A percentile compares a stretch with the other conserved stretches of the same genome.
Evolutionary conservation across 2,888 invertebrate species (phyloP).

Genomic region (Philhelius pedissequus): DNA sequence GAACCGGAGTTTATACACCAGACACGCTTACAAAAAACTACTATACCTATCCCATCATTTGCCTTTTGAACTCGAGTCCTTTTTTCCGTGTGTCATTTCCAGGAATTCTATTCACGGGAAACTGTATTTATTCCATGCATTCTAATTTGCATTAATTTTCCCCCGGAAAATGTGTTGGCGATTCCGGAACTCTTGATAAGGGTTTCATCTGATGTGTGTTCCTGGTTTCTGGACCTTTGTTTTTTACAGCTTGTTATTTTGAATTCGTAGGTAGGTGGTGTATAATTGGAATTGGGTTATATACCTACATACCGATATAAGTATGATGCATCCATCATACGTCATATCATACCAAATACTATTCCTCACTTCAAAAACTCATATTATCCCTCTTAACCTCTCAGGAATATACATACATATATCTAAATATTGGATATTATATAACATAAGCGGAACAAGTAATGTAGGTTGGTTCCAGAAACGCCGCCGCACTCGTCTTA

Average conservation of each 20-base stretch:
- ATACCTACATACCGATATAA: neutral
- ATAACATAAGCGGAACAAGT: conserved; percentile 6
- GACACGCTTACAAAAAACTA: neutral
- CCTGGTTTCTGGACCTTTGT: neutral
- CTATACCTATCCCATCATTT: neutral
- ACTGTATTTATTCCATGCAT: conserved; percentile 39
- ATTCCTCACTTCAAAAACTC: conserved; percentile 55
- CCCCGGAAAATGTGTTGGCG: conserved; percentile 17
- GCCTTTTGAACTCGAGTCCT: conserved; percentile 20
- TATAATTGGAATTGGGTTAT: conserved; percentile 25
- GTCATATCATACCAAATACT: too few species aligned
- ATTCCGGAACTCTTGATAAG: conserved; percentile 42
- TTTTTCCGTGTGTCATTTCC: conserved; percentile 26
- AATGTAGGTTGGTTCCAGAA: conserved; percentile 26
- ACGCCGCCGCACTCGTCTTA: conserved; percentile 1
- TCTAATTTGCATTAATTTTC: conserved; percentile 61
- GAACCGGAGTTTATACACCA: neutral
- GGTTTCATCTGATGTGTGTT: neutral
- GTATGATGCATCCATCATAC: too few species aligned
- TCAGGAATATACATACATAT: neutral
- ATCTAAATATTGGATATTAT: neutral
- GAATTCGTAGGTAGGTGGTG: neutral
- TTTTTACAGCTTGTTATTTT: conserved; percentile 24
- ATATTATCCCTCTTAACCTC: conserved; percentile 62
- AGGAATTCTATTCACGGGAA: conserved; percentile 39